phyloP scores from a whole-genome alignment of 1,140 invertebrate genomes.

The Megathymus violae region DNA sequence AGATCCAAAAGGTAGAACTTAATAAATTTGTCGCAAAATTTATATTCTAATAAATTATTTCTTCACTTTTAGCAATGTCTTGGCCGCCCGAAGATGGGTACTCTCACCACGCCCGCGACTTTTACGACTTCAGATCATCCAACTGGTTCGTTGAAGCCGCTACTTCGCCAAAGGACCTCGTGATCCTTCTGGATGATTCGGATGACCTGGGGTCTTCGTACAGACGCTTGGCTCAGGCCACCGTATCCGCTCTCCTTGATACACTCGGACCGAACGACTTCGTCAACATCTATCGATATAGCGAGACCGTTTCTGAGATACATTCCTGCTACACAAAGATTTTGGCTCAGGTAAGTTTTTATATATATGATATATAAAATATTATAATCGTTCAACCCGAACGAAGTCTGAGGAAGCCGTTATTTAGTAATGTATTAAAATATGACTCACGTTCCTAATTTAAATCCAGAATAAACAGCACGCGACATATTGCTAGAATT shows the following conservation, averaged over 20 bases:
- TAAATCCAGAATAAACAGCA: background rate
- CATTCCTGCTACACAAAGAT: constrained; percentile 94
- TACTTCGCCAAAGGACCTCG: constrained; percentile 97
- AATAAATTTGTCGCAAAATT: no score
- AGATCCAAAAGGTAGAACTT: no score
- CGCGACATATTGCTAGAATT: background rate
- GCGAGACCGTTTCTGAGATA: constrained; percentile 89
- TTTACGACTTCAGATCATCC: constrained; percentile 94
- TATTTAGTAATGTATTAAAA: no score
- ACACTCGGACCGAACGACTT: constrained; percentile 98
- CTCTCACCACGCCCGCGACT: constrained; percentile 86
- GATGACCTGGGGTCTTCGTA: constrained; percentile 95
- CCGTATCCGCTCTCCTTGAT: constrained; percentile 94
- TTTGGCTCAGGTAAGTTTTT: constrained; percentile 88
- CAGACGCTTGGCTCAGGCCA: constrained; percentile 92
- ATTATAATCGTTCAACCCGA: no score
- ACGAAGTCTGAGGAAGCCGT: no score
- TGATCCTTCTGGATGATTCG: constrained; percentile 95
- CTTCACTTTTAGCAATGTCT: constrained; percentile 67
- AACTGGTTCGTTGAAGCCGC: constrained; percentile 98
- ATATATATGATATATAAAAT: no score
- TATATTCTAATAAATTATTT: background rate
- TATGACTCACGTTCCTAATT: background rate
- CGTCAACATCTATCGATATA: constrained; percentile 96
- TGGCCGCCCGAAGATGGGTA: constrained; percentile 79